phyloP scores from a whole-genome alignment of 2,797 vertebrate species.

The Centroberyx gerrardi region DNA sequence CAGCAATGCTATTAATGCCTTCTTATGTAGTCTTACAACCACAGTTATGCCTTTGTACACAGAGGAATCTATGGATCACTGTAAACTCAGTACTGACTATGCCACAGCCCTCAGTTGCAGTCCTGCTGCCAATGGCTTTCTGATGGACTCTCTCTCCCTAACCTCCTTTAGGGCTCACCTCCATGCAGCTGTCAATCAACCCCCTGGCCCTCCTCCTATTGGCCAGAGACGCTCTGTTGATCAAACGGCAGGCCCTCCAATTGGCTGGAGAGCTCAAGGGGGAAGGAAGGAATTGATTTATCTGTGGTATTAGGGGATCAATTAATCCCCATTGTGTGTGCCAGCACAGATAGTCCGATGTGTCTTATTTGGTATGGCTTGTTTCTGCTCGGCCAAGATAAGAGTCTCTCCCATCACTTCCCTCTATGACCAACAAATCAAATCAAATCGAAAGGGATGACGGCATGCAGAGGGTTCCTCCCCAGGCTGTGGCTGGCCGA shows the following conservation, averaged over 20 bases:
- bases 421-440: slow-evolving; percentile 80
- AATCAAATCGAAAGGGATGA: slow-evolving; percentile 80
- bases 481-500: slow-evolving; percentile 73
- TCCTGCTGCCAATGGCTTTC: slow-evolving; percentile 79
- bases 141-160: slow-evolving; percentile 82
- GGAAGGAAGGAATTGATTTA: slow-evolving; percentile 86
- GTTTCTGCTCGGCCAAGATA: slow-evolving; percentile 86
- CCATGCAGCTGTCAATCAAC: slow-evolving; percentile 72
- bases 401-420: slow-evolving; percentile 79
- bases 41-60: slow-evolving; percentile 26
- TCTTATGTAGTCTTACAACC: slow-evolving; percentile 17
- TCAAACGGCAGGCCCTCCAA: slow-evolving; percentile 74
- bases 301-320: slow-evolving; percentile 90
- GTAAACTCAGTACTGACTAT: slow-evolving; percentile 43
- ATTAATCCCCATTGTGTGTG: slow-evolving; percentile 91
- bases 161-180: slow-evolving; percentile 67
- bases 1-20: slow-evolving; percentile 7
- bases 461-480: slow-evolving; percentile 71
- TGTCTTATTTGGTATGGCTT: slow-evolving; percentile 87
- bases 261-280: slow-evolving; percentile 81
- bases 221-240: slow-evolving; percentile 76
- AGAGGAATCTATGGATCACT: slow-evolving; percentile 46
- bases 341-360: slow-evolving; percentile 87
- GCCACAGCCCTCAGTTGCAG: slow-evolving; percentile 61
- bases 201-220: slow-evolving; percentile 64